Evolutionary conservation across 2,888 invertebrate species (phyloP), one percentile per base, ranked within the genome.

Genomic region (Crossocerus cetratus): DNA sequence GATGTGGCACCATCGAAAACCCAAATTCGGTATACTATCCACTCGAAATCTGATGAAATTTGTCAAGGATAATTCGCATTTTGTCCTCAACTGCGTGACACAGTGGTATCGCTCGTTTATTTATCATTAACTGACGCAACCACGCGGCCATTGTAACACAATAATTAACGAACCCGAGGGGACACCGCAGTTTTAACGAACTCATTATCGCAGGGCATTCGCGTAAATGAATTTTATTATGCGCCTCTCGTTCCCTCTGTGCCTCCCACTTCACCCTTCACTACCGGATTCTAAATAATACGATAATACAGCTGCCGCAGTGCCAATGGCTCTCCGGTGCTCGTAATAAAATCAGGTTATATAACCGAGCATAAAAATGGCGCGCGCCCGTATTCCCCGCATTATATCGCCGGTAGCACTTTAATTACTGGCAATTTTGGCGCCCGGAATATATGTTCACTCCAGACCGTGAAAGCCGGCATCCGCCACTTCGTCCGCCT

Each of bases 261-360:
- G 32, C 32, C 32, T n/a, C n/a, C 32, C 32, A 8, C 32, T 32
- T 32, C 32, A 32, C 4, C 5, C 32, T 32, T 32, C 32, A 1
- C 32, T 4, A 11, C 32, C 16, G 16, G n/a, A 11, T 49, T 49
- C 16, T 49, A 16, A 49, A 16, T 49, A 49, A 49, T 49, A 16
- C 49, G 49, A n/a, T 49, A 49, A 49, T 49, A 49, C n/a, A 4
- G 11, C 5, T 11, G 32, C 32, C 32, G 13, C 49, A 49, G 14
- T 49, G 49, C 3, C 14, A 49, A 49, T 49, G 49, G 49, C 49
- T 16, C 16, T 49, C 49, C 49, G 49, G 49, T 13, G 16, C 14
- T 49, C 49, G 49, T 49, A 16, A 16, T 49, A 49, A 49, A 49
- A 49, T 49, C n/a, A 49, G 49, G 49, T 49, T 16, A 49, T 49